Conservation (phyloP, 1,140 invertebrate genomes). For the Brachionus plicatilis region DNA sequence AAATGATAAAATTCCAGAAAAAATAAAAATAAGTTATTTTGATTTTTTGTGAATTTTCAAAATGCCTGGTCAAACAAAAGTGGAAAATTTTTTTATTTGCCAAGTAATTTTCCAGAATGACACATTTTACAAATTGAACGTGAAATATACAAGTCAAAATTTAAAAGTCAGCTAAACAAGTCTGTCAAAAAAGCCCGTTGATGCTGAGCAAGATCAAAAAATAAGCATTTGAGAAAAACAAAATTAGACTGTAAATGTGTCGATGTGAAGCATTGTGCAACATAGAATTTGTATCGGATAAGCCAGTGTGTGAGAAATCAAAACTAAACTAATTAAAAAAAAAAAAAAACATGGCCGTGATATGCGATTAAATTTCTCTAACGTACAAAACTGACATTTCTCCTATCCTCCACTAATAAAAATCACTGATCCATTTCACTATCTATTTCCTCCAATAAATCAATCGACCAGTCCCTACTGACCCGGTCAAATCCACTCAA, state of each 20-base stretch:
- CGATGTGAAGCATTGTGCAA: not conserved
- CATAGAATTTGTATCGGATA: not conserved
- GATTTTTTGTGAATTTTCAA: too few relatives aligned
- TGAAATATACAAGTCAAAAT: too few relatives aligned
- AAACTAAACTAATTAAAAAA: not conserved
- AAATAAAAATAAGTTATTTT: too few relatives aligned
- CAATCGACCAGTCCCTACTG: not conserved
- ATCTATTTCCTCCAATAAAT: slow-evolving; percentile 1
- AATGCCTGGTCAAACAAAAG: too few relatives aligned
- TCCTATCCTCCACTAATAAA: not conserved
- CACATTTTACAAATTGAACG: too few relatives aligned
- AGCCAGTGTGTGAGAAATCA: not conserved
- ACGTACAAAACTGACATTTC: slow-evolving; percentile 24
- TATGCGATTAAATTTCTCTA: not conserved
- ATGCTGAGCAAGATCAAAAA: too few relatives aligned
- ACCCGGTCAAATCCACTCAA: not conserved
- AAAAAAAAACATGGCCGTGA: not conserved
- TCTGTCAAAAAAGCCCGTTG: too few relatives aligned
- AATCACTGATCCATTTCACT: not conserved
- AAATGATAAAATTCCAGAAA: too few relatives aligned
- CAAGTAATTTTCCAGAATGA: too few relatives aligned
- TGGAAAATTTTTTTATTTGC: too few relatives aligned
- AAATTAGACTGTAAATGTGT: not conserved
- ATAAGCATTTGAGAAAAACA: not conserved
- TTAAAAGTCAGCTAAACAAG: too few relatives aligned